phyloP scores from a whole-genome alignment of 2,888 invertebrate species.

The Cantharis flavilabris region DNA sequence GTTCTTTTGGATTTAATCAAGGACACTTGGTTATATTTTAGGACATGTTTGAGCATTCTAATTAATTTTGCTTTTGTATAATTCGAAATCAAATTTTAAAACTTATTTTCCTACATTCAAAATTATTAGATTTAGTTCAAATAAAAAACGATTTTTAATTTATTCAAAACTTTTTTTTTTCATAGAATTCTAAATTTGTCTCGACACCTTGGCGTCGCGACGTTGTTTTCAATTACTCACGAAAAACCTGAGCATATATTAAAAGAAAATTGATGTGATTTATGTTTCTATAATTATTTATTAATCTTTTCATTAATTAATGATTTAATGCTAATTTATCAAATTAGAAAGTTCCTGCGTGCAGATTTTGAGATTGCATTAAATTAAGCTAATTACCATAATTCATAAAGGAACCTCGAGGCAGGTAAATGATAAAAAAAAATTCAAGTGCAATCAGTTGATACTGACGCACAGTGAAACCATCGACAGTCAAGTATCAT shows the following conservation, averaged over 20 bases:
- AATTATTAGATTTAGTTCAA: neutral
- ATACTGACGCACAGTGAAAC: no score
- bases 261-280: neutral
- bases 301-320: neutral
- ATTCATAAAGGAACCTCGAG: no score
- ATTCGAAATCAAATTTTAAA: neutral
- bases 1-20: no score
- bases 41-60: neutral
- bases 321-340: neutral
- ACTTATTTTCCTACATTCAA: neutral
- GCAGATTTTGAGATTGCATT: neutral
- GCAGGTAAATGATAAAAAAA: no score
- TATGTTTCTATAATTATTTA: no score
- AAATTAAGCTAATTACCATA: no score
- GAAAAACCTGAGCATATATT: no score
- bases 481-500: no score
- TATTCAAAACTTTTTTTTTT: neutral
- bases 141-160: neutral
- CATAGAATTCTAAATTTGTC: neutral
- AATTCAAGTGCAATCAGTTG: no score
- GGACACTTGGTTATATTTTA: neutral
- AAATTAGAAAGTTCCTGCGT: neutral
- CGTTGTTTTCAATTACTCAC: neutral
- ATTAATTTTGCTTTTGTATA: conserved; percentile 4
- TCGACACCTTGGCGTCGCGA: neutral